Base-by-base conservation (phyloP, 2,888 invertebrate genomes). In the Athalia circularis region DNA sequence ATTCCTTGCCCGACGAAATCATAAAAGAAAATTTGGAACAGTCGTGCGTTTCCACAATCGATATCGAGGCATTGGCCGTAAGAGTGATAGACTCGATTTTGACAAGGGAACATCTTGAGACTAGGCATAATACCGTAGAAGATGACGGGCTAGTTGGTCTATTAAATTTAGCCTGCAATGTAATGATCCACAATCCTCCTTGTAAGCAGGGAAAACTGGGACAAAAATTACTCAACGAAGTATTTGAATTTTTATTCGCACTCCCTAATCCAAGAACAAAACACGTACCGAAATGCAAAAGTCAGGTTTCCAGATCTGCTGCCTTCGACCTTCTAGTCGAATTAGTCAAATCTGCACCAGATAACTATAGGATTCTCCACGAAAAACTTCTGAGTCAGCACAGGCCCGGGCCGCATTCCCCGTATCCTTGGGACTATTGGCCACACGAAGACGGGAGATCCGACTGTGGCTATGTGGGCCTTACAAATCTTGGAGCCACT, bases 381-480 rank as follows among this genome's bases (percentile, higher is more conserved):
- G 93, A 94, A 72, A 96, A 96, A 85, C 92, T 98, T 59, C 92
- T 98, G 89, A 93, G 94, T 4, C 98, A 98, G 86, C 98, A 98
- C 88, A 95, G 95, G 83, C 96, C 96, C 15, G 94, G 95, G 5
- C 94, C 95, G 0, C 95, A 95, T 87, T 94, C 95, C 0, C 95
- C 96, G 0, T 98, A 98, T 91, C 96, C 97, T 0, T 98, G 98
- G 98, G 98, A 98, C 90, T 98, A 98, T 91, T 98, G 98, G 98
- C 98, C 98, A 3, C 96, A 97, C 80, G 98, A 98, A 87, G 98
- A 98, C 89, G 97, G 97, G 0, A 93, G 98, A 1, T 96, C 98
- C 0, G 97, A 97, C 87, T 98, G 97, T 90, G 98, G 98, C 9
- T 98, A 97, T 91, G 98, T 98, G 0, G 98, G 98, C 0, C 92